Evolutionary conservation across 2,888 invertebrate species (phyloP), one percentile per base, ranked within the genome.

Genomic region (Scrobipalpa atriplicella): DNA sequence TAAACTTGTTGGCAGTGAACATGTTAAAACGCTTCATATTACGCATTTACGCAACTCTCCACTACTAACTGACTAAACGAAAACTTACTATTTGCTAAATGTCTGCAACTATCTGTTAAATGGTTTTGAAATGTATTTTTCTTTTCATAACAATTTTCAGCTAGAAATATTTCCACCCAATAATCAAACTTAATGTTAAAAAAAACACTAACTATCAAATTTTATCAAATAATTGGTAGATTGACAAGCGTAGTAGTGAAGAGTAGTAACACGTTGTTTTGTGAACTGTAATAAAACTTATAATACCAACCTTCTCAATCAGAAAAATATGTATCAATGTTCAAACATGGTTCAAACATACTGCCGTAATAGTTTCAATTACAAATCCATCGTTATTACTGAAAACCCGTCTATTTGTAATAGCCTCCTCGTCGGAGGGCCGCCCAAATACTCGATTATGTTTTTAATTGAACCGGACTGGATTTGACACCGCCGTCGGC

Each of bases 381-480:
- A 54, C 10, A 13, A 41, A 62, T 51, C 62, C 62, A 16, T 8
- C 18, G 38, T 16, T 19, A 66, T 39, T 47, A 47, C 19, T 38
- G 56, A 36, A n/a, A 29, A 52, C 54, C 62, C 29, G 7, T n/a
- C 38, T 21, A 9, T 2, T 62, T 62, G 43, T 38, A 47, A 62
- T 47, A 43, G 43, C 64, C 29, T 18, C 21, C n/a, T 36, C 39
- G 6, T 41, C 18, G 47, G 16, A 54, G 64, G 64, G 68, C 69
- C 74, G 71, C 72, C 82, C 76, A 82, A 86, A 84, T 80, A 84
- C 82, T 84, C 86, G 85, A 89, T 89, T 89, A 87, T 83, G 81
- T 85, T 88, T 88, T 88, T 87, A 89, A 89, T 89, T 88, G 86
- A 85, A 78, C 81, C 77, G 78, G 72, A 80, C 78, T 78, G 86